These are phyloP conservation scores for Pseudococcus jackbeardsleyi DNA, from an alignment of 2,888 invertebrate genomes.

Conservation along the genomic window DNA sequence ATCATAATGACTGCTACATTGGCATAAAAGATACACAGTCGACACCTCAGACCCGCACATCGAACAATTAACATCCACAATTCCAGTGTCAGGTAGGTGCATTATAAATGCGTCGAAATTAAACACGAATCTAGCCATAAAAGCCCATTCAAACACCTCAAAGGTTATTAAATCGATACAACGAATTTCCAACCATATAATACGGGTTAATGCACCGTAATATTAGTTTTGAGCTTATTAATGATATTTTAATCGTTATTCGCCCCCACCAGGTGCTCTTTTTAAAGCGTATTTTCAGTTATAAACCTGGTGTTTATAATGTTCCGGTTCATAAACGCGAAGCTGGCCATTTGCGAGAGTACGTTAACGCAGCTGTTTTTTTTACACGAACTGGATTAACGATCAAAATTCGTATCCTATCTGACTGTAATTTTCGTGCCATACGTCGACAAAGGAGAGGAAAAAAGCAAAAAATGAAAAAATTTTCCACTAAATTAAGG, in stretches of 20 bases:
- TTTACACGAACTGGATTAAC: slow-evolving; percentile 5
- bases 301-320: slow-evolving; percentile 37
- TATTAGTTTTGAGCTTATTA: slow-evolving; percentile 47
- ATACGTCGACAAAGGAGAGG: neutral
- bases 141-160: slow-evolving; percentile 10
- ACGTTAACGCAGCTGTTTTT: slow-evolving; percentile 34
- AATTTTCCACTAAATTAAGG: neutral
- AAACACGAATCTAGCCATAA: neutral
- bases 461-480: neutral
- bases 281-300: slow-evolving; percentile 20
- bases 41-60: neutral
- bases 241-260: slow-evolving; percentile 47
- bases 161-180: slow-evolving; percentile 32
- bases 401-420: neutral
- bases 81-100: neutral
- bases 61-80: slow-evolving; percentile 7
- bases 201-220: slow-evolving; percentile 44
- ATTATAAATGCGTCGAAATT: neutral
- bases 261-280: slow-evolving; percentile 28
- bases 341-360: neutral
- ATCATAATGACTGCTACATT: neutral
- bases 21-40: neutral
- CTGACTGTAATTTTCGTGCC: neutral
- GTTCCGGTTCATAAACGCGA: neutral
- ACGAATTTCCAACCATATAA: neutral